These are phyloP conservation scores for Crambe crambe DNA, from an alignment of 37 sponge, comb jelly and placozoan species.

Conservation along the genomic window DNA sequence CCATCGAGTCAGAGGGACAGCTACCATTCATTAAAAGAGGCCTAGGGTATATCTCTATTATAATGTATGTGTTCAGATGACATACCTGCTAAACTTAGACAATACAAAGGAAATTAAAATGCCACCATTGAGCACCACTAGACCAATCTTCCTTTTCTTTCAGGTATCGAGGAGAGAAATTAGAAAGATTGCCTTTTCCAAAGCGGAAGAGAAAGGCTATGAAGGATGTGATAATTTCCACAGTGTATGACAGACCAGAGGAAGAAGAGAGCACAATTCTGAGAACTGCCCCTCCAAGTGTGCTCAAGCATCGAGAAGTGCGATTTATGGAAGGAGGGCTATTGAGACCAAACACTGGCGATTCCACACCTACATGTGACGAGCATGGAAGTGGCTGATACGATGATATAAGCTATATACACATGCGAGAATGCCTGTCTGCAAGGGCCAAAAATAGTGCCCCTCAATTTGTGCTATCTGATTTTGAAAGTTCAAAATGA, in stretches of 20 bases:
- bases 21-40: conserved; percentile 75
- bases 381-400: too few relatives aligned
- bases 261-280: conserved; percentile 50
- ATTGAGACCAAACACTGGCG: background rate
- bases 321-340: background rate
- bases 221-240: conserved; percentile 69
- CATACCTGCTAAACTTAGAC: background rate
- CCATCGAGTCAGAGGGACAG: conserved; percentile 82
- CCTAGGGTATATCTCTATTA: conserved; percentile 70
- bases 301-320: conserved; percentile 57
- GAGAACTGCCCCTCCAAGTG: conserved; percentile 47
- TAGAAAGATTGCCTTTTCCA: conserved; percentile 16
- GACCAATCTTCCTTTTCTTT: background rate
- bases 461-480: too few relatives aligned
- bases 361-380: background rate
- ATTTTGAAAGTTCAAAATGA: too few relatives aligned
- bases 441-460: too few relatives aligned
- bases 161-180: conserved; percentile 78
- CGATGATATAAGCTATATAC: too few relatives aligned
- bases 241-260: conserved; percentile 61
- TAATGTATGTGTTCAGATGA: background rate
- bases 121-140: background rate
- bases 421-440: too few relatives aligned
- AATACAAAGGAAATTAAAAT: background rate
- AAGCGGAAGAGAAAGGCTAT: conserved; percentile 37